phyloP scores from a whole-genome alignment of 2,888 invertebrate genomes.

The Amphipoea lucens region DNA sequence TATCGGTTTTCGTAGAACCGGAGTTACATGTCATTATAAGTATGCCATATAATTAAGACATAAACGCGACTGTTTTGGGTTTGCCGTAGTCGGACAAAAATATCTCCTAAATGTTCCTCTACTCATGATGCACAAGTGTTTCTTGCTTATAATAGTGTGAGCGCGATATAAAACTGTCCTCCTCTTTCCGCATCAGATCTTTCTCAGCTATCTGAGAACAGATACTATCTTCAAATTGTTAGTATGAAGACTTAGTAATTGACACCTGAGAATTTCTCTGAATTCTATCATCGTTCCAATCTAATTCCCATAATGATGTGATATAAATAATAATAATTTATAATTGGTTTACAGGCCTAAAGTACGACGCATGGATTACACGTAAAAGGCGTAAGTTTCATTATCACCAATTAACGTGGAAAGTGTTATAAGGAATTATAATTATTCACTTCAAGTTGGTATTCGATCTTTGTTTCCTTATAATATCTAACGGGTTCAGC shows the following conservation, averaged over 20 bases:
- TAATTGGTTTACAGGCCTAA: conserved; percentile 13
- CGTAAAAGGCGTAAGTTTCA: neutral
- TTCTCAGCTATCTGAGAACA: conserved; percentile 22
- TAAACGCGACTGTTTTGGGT: no score
- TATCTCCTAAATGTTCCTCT: neutral
- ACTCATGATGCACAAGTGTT: neutral
- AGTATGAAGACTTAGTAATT: conserved; percentile 15
- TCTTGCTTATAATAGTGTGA: neutral
- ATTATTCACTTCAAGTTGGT: neutral
- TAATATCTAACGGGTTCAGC: neutral
- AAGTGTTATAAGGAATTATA: neutral
- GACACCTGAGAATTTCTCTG: conserved; percentile 35
- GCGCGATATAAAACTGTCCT: neutral
- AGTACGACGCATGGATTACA: neutral
- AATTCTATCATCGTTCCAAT: conserved; percentile 36
- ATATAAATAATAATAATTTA: conserved; percentile 17
- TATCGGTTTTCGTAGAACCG: neutral
- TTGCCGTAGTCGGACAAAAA: no score
- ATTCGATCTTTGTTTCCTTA: neutral
- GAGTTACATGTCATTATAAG: neutral
- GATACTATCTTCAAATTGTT: conserved; percentile 41
- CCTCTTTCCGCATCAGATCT: conserved; percentile 20
- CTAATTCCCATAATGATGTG: conserved; percentile 26
- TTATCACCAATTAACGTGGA: neutral
- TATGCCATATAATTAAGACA: neutral